Conservation (phyloP, 2,113 vertebrate genomes). For the Microtus montanus region DNA sequence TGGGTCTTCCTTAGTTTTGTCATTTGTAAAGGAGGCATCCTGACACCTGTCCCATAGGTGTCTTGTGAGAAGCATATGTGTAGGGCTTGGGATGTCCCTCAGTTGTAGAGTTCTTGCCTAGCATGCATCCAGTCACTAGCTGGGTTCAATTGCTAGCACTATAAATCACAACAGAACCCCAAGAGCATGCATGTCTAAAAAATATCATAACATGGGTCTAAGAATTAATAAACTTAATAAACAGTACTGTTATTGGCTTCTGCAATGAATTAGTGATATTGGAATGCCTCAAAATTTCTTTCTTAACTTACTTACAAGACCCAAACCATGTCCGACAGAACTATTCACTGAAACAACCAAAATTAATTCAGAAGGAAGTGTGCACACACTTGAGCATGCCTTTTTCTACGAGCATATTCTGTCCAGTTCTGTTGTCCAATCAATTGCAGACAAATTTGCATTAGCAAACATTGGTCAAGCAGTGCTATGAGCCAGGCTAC, state of each 20-base stretch:
- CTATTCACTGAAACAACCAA: conserved; percentile 45
- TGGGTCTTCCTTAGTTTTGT: not conserved
- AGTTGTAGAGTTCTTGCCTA: not conserved
- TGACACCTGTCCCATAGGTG: not conserved
- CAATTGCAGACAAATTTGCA: not conserved
- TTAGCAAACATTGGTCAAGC: not conserved
- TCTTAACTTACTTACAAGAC: conserved; percentile 37
- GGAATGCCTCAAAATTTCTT: conserved; percentile 30
- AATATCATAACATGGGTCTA: not conserved
- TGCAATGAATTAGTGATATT: conserved; percentile 8
- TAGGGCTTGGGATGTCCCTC: not conserved
- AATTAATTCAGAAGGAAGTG: conserved; percentile 45
- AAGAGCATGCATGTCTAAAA: not conserved
- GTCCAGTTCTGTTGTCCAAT: not conserved
- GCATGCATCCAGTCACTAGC: too few relatives aligned
- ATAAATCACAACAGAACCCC: not conserved
- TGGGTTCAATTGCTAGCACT: not conserved
- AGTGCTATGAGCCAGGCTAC: not conserved
- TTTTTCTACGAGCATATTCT: not conserved
- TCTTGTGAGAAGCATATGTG: not conserved
- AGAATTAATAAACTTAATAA: not conserved
- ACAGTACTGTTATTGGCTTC: not conserved
- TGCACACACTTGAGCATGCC: not conserved
- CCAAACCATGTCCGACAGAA: conserved; percentile 38
- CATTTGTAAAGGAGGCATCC: not conserved